phyloP scores from a whole-genome alignment of 2,113 vertebrate species.

The Grallaria varia region DNA sequence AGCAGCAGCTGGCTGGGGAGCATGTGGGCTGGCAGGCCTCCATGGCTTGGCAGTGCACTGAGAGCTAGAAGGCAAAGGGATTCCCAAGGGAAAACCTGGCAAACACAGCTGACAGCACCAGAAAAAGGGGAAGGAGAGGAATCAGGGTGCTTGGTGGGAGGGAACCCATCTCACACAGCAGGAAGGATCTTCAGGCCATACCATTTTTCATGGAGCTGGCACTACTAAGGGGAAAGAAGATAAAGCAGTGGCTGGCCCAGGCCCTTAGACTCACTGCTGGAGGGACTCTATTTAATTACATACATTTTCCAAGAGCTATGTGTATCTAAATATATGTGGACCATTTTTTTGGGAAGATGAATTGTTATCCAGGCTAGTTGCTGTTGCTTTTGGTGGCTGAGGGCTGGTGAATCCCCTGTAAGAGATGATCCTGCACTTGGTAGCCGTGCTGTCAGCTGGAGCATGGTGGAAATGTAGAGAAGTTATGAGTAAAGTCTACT shows the following conservation, averaged over 20 bases:
- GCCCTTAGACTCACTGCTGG: neutral
- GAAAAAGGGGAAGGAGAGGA: neutral
- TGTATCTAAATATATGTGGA: neutral
- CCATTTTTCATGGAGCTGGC: neutral
- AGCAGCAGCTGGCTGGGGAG: neutral
- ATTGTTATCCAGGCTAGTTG: neutral
- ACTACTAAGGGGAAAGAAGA: neutral
- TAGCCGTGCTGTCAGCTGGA: neutral
- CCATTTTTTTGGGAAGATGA: accelerated
- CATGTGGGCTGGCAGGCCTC: accelerated
- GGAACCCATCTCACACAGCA: neutral
- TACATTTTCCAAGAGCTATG: neutral
- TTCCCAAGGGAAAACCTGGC: neutral
- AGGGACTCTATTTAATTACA: neutral
- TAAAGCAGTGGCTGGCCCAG: neutral
- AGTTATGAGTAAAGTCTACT: neutral
- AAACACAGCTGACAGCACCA: neutral
- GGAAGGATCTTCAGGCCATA: neutral
- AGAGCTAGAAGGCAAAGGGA: neutral
- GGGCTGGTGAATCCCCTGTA: neutral
- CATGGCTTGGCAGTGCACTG: neutral
- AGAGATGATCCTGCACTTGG: neutral
- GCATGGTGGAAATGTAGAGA: neutral
- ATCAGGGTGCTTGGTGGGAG: neutral
- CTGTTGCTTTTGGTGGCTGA: neutral